phyloP scores from a whole-genome alignment of 2,113 vertebrate genomes.

The Gymnorhina tibicen region DNA sequence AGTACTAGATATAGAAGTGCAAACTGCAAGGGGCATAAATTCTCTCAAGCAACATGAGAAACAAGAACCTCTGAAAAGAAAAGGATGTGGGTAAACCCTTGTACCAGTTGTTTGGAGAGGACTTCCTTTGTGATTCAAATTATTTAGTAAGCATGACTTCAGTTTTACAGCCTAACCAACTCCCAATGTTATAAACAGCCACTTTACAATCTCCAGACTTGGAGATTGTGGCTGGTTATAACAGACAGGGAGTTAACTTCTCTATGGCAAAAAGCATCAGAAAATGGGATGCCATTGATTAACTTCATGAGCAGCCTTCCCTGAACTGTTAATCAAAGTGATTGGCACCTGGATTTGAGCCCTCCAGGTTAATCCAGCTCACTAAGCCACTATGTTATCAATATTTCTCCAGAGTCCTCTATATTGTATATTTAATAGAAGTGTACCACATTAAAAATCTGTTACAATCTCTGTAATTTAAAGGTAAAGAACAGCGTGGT shows the following conservation, averaged over 20 bases:
- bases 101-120: neutral
- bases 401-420: neutral
- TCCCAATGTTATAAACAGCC: neutral
- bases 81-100: neutral
- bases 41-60: neutral
- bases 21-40: neutral
- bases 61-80: neutral
- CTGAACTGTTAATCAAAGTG: neutral
- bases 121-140: neutral
- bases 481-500: neutral
- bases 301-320: neutral
- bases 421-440: neutral
- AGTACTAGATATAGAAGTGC: neutral
- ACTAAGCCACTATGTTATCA: neutral
- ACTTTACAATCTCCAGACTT: neutral
- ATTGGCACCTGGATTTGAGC: neutral
- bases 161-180: neutral
- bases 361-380: neutral
- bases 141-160: neutral
- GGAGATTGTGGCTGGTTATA: too few relatives aligned
- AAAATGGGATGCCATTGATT: neutral
- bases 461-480: neutral
- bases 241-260: neutral
- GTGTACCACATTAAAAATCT: neutral
- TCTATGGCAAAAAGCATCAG: neutral